Percentiles rank a stretch among this genome's conserved stretches.
Conservation (phyloP, 1,140 invertebrate species). For the Brachionus rotundiformis region DNA sequence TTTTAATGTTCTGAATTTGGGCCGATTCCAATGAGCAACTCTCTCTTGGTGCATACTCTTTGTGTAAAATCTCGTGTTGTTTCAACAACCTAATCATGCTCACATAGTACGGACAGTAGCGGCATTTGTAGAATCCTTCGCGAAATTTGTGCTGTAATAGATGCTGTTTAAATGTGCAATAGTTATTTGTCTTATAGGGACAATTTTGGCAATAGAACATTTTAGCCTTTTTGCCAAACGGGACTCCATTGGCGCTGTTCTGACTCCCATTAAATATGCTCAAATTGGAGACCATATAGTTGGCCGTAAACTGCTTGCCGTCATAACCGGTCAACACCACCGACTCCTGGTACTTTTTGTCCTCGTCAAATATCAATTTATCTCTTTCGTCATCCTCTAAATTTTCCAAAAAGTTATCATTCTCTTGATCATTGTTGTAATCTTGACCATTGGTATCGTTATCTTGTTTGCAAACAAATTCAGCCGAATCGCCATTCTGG, state of each 20-base stretch:
- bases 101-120: slow-evolving; percentile 51
- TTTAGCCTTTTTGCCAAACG: slow-evolving; percentile 12
- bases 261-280: slow-evolving; percentile 11
- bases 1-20: not conserved
- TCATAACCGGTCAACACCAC: not conserved
- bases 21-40: slow-evolving; percentile 17
- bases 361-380: not conserved
- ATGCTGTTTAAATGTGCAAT: slow-evolving; percentile 30
- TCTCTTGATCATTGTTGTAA: not conserved
- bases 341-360: slow-evolving; percentile 12
- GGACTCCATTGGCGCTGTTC: slow-evolving; percentile 21
- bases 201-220: slow-evolving; percentile 38
- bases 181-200: slow-evolving; percentile 40
- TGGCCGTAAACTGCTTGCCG: not conserved
- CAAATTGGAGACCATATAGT: slow-evolving; percentile 2
- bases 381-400: not conserved
- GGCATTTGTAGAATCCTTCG: slow-evolving; percentile 40
- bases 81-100: slow-evolving; percentile 40
- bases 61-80: slow-evolving; percentile 44
- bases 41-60: slow-evolving; percentile 29
- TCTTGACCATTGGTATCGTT: not conserved
- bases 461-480: not conserved
- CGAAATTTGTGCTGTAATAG: slow-evolving; percentile 13
- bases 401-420: not conserved
- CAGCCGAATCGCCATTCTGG: not conserved